phyloP scores from a whole-genome alignment of 2,113 vertebrate genomes.

The Crotalus horridus region DNA sequence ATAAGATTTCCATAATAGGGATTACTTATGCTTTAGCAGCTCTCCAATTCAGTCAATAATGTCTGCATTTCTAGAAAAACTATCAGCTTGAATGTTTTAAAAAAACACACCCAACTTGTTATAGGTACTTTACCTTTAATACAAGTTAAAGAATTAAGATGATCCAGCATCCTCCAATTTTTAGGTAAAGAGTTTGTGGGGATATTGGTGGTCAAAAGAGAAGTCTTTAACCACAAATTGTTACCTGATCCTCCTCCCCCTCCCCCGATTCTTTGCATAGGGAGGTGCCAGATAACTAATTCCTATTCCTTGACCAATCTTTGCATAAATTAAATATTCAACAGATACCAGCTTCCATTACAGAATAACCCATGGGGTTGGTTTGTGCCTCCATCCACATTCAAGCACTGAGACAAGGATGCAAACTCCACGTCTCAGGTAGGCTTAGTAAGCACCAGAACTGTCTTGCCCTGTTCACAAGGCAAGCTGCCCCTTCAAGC shows the following conservation, averaged over 20 bases:
- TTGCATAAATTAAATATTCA: constrained; percentile 19
- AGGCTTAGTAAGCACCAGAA: neutral
- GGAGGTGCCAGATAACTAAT: neutral
- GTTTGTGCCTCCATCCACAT: neutral
- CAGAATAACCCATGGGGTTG: neutral
- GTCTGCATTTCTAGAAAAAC: neutral
- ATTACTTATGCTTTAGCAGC: neutral
- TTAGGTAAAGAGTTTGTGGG: neutral
- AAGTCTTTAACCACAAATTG: neutral
- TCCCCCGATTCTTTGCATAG: neutral
- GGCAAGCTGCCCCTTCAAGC: neutral
- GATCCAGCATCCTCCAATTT: constrained; percentile 2
- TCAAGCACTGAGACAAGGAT: neutral
- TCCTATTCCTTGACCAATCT: neutral
- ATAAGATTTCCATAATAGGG: neutral
- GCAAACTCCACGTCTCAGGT: neutral
- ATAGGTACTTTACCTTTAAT: neutral
- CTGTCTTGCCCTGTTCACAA: neutral
- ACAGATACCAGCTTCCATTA: neutral
- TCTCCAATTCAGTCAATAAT: neutral
- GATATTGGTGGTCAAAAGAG: neutral
- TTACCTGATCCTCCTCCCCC: neutral
- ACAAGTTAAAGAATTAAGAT: neutral
- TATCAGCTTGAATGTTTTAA: neutral
- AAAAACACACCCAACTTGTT: neutral